A percentile compares a stretch with the other conserved stretches of the same genome.
These are phyloP conservation scores for Ctenopoma kingsleyae DNA, from an alignment of 2,797 vertebrate species.

Conservation along the genomic window DNA sequence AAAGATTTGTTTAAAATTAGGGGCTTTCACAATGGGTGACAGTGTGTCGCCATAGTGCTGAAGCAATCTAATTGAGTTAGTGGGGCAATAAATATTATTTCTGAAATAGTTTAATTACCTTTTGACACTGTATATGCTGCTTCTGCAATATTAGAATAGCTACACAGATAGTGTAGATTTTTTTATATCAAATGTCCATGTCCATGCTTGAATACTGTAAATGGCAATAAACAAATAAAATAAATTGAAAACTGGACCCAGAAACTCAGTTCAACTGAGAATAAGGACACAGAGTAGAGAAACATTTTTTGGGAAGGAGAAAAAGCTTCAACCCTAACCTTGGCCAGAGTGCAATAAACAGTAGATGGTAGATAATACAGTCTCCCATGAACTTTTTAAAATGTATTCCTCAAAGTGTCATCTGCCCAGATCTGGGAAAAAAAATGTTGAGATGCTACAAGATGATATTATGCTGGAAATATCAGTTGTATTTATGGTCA, in stretches of 20 bases:
- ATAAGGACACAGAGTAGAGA: background rate
- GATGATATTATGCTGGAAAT: constrained; percentile 33
- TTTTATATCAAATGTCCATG: too few species aligned
- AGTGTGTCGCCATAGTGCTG: constrained; percentile 32
- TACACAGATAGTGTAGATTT: background rate
- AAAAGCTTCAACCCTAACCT: background rate
- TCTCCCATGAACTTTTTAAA: constrained; percentile 37
- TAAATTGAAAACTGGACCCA: background rate
- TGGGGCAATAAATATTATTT: constrained; percentile 20
- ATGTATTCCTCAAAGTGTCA: constrained; percentile 40
- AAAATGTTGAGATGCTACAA: constrained; percentile 22
- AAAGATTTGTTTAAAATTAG: constrained; percentile 52
- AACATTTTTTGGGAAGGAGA: background rate
- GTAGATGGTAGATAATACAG: constrained; percentile 1
- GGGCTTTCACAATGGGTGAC: constrained; percentile 26
- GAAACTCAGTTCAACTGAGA: background rate
- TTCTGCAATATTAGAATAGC: constrained; percentile 8
- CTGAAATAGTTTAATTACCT: constrained; percentile 32
- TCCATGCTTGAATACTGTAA: background rate
- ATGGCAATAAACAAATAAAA: background rate
- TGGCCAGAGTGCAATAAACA: background rate
- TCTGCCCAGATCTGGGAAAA: background rate
- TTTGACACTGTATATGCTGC: constrained; percentile 26
- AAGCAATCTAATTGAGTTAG: constrained; percentile 25
- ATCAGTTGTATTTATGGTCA: constrained; percentile 1